Conservation (phyloP, 2,113 vertebrate genomes). For the Potamarius usumacintae region DNA sequence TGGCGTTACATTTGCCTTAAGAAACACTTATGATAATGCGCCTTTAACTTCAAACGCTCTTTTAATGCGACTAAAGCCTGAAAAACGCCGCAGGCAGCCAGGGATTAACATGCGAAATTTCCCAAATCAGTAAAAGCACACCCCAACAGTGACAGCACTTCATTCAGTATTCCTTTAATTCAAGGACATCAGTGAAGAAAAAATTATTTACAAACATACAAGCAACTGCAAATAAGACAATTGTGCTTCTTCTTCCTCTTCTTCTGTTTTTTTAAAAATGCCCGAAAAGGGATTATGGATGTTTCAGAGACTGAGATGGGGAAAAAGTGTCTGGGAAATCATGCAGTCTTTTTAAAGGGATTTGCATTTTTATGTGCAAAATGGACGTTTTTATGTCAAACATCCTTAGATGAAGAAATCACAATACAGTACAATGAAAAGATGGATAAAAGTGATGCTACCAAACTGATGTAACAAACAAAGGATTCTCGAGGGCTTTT, state of each 20-base stretch:
- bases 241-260: not conserved
- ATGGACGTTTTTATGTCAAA: constrained; percentile 12
- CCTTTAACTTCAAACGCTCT: constrained; percentile 26
- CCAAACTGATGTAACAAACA: not conserved
- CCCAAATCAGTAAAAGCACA: not conserved
- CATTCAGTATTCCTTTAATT: constrained; percentile 32
- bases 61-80: constrained; percentile 9
- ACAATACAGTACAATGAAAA: not conserved
- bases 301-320: constrained; percentile 1
- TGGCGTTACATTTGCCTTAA: constrained; percentile 24
- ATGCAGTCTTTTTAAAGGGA: constrained; percentile 35
- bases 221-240: constrained; percentile 29
- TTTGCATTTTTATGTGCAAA: not conserved
- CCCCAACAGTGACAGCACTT: not conserved
- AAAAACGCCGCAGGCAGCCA: not conserved
- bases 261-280: not conserved
- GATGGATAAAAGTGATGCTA: constrained; percentile 5
- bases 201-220: constrained; percentile 36
- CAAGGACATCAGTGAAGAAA: constrained; percentile 33
- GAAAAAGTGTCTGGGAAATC: not conserved
- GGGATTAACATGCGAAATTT: constrained; percentile 18
- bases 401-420: not conserved
- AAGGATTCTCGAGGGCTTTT: not conserved
- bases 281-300: constrained; percentile 22
- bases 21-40: constrained; percentile 33